phyloP scores from a whole-genome alignment of 2,113 vertebrate genomes.

The Mus pahari region DNA sequence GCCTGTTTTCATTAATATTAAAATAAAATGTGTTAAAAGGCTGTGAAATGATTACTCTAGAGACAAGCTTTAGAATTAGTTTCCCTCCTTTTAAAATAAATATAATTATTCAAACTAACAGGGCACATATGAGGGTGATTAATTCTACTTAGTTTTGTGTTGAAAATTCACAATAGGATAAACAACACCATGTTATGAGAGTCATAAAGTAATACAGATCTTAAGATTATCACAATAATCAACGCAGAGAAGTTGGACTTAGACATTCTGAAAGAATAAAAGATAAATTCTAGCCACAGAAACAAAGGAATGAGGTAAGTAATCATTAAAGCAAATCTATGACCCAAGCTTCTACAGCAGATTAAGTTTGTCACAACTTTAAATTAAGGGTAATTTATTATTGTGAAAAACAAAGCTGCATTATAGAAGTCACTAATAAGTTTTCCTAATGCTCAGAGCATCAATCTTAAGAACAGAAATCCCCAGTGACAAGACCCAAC shows the following conservation, averaged over 20 bases:
- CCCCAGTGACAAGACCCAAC: conserved; percentile 65
- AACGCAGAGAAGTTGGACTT: conserved; percentile 30
- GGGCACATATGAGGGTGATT: neutral
- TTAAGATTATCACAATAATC: conserved; percentile 59
- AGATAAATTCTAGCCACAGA: conserved; percentile 5
- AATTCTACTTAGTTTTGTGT: neutral
- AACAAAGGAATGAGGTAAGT: conserved; percentile 64
- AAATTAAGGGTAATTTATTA: conserved; percentile 80
- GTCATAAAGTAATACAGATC: conserved; percentile 26
- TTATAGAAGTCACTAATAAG: conserved; percentile 73
- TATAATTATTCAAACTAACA: conserved; percentile 50
- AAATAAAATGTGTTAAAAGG: conserved; percentile 5
- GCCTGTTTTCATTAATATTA: conserved; percentile 31
- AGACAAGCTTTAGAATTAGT: conserved; percentile 3
- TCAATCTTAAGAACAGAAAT: conserved; percentile 62
- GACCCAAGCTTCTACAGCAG: conserved; percentile 59
- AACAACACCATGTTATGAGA: conserved; percentile 14
- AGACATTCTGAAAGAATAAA: conserved; percentile 54
- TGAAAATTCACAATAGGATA: conserved; percentile 45
- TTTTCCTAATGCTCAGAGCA: conserved; percentile 69
- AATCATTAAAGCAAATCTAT: conserved; percentile 73
- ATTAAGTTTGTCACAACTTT: conserved; percentile 74
- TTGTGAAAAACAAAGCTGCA: conserved; percentile 78
- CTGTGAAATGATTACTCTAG: conserved; percentile 10
- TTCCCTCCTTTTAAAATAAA: neutral